Percentiles rank a stretch among this genome's conserved stretches.
Evolutionary conservation across 2,113 vertebrate genomes (phyloP).

Genomic region (Pangasianodon hypophthalmus): DNA sequence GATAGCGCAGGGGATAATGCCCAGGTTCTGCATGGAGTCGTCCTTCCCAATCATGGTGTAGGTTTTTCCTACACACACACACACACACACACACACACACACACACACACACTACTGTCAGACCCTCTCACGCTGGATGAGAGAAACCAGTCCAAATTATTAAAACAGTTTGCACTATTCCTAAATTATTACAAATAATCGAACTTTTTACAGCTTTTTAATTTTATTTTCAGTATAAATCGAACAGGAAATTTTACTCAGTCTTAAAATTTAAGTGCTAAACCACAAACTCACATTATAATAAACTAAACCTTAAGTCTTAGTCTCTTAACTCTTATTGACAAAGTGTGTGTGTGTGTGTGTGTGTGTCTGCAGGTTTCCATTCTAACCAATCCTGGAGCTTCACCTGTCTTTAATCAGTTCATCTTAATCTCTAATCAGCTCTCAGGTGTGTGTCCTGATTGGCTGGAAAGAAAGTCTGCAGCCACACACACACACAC

Average conservation of each 20-base stretch:
- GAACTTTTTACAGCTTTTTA: neutral
- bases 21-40: conserved; percentile 93
- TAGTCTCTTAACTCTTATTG: too few species aligned
- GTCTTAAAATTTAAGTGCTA: neutral
- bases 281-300: neutral
- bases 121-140: neutral
- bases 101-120: neutral
- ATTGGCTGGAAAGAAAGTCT: too few species aligned
- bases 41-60: conserved; percentile 97
- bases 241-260: too few species aligned
- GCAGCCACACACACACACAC: conserved; percentile 39
- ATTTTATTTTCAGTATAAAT: neutral
- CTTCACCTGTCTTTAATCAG: too few species aligned
- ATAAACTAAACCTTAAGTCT: too few species aligned
- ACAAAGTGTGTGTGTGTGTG: too few species aligned
- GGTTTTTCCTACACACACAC: conserved; percentile 84
- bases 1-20: conserved; percentile 96
- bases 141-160: neutral
- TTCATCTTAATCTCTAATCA: too few species aligned
- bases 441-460: too few species aligned
- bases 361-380: too few species aligned
- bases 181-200: neutral
- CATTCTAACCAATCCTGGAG: too few species aligned
- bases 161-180: neutral
- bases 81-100: conserved; percentile 40